Conservation (phyloP, 1,140 invertebrate species). For the Steinernema feltiae region DNA sequence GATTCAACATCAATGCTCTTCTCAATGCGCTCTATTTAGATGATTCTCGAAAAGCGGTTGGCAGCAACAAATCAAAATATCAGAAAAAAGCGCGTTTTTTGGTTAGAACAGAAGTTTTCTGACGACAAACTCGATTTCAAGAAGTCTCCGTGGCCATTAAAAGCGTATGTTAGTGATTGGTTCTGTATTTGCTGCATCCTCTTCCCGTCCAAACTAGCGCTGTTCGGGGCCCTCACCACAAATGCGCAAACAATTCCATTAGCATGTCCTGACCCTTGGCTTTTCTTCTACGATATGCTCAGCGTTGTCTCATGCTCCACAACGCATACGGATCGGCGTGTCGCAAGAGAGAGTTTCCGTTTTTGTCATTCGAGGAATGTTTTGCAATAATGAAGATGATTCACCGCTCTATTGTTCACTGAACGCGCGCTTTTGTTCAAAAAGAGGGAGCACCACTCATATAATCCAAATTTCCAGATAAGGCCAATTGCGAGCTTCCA, state of each 20-base stretch:
- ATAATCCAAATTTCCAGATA: neutral
- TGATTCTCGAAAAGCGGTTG: neutral
- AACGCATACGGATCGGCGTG: neutral
- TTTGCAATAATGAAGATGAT: too few relatives aligned
- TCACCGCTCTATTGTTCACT: too few relatives aligned
- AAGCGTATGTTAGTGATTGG: neutral
- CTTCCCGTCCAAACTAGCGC: neutral
- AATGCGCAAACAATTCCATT: slow-evolving; percentile 11
- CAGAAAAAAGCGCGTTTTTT: neutral
- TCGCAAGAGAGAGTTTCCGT: neutral
- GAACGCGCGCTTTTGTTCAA: too few relatives aligned
- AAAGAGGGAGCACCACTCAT: neutral
- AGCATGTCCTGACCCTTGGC: neutral
- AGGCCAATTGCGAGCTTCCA: too few relatives aligned
- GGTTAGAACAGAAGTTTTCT: too few relatives aligned
- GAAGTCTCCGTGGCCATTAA: neutral
- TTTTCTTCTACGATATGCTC: neutral
- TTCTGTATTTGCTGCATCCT: neutral
- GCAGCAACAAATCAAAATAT: slow-evolving; percentile 3
- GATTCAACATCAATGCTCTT: neutral
- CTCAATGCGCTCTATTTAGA: neutral
- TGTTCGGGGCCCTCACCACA: neutral
- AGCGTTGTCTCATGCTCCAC: neutral
- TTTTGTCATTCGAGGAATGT: too few relatives aligned
- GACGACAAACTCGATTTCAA: neutral